Percentiles rank a stretch among this genome's conserved stretches.
Evolutionary conservation across 2,888 invertebrate genomes (phyloP).

Genomic region (Cremastinae sp.): DNA sequence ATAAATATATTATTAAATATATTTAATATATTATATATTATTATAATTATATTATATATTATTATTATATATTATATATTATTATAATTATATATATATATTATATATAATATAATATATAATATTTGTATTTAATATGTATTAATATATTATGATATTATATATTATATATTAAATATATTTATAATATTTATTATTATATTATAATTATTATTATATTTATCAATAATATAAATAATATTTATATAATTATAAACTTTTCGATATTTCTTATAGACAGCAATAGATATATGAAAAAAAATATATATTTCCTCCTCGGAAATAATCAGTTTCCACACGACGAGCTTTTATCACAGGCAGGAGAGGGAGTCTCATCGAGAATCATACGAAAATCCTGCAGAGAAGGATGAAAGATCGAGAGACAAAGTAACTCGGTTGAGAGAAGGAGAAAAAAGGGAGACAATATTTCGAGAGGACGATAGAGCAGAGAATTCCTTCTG

Average conservation of each 20-base stretch:
- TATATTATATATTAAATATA: no score
- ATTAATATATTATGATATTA: no score
- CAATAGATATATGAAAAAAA: background rate
- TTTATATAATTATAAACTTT: background rate
- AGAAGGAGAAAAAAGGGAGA: slow-evolving; percentile 37
- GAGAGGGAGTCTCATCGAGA: slow-evolving; percentile 33
- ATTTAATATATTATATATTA: no score
- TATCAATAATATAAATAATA: no score
- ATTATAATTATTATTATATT: no score
- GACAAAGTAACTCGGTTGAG: background rate
- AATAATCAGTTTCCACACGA: slow-evolving; percentile 63
- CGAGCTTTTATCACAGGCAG: slow-evolving; percentile 47
- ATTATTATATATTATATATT: no score
- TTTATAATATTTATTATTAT: no score
- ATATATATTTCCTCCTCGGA: slow-evolving; percentile 33
- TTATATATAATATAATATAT: no score
- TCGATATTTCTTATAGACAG: background rate
- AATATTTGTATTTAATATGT: no score
- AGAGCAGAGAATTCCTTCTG: background rate
- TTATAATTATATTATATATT: no score
- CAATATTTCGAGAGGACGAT: slow-evolving; percentile 41
- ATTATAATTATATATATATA: no score
- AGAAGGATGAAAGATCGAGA: background rate
- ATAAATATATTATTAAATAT: no score
- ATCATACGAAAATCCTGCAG: slow-evolving; percentile 7